A percentile compares a stretch with the other conserved stretches of the same genome.
phyloP scores from a whole-genome alignment of 2,113 vertebrate genomes.

The Pseudopipra pipra region DNA sequence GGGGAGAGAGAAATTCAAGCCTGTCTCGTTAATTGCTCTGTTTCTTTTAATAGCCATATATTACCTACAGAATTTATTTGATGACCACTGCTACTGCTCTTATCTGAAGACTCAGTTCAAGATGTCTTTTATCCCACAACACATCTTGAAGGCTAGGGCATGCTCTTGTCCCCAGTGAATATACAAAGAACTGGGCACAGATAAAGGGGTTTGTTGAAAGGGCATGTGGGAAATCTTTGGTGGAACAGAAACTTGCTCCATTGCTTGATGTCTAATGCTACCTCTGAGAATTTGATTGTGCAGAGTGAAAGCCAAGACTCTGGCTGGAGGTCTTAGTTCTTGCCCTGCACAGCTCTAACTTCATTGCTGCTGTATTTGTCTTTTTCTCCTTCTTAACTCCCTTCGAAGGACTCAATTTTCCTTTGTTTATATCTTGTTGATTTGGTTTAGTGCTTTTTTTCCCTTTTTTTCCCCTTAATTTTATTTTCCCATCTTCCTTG shows the following conservation, averaged over 20 bases:
- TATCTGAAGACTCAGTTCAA: background rate
- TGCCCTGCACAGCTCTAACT: background rate
- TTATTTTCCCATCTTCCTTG: background rate
- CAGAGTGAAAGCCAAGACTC: background rate
- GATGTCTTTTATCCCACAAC: background rate
- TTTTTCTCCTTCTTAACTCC: background rate
- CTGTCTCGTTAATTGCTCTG: background rate
- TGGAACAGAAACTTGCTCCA: background rate
- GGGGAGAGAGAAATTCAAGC: background rate
- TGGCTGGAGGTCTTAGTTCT: background rate
- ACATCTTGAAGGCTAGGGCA: background rate
- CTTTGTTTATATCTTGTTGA: background rate
- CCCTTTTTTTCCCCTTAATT: background rate
- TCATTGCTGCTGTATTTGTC: background rate
- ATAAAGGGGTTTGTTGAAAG: background rate
- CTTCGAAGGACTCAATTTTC: background rate
- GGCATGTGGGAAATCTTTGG: background rate
- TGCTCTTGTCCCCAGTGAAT: background rate
- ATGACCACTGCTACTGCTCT: background rate
- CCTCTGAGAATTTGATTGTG: background rate
- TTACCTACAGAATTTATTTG: background rate
- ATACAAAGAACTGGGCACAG: background rate
- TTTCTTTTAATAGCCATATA: background rate
- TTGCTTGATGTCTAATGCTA: background rate
- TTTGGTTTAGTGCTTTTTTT: background rate